These are phyloP conservation scores for Hedya salicella DNA, from an alignment of 2,888 invertebrate species.

Conservation along the genomic window DNA sequence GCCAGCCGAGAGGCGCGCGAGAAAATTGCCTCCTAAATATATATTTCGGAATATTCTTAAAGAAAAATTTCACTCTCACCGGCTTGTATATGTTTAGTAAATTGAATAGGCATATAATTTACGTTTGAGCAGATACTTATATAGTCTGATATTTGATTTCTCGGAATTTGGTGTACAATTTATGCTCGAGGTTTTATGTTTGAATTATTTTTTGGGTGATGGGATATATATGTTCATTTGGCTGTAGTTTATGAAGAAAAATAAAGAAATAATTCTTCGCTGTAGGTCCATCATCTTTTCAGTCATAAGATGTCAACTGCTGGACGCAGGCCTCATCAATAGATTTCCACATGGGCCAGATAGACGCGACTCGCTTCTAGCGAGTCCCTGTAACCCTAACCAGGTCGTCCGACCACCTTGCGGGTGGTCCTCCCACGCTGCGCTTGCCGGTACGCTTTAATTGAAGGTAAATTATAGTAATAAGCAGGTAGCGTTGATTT, in stretches of 20 bases:
- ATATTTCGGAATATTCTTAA: constrained; percentile 33
- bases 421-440: too few species aligned
- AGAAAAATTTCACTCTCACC: constrained; percentile 28
- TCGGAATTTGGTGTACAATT: constrained; percentile 21
- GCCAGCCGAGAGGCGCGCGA: constrained; percentile 32
- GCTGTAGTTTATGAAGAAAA: neutral
- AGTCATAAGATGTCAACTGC: too few species aligned
- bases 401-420: too few species aligned
- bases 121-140: constrained; percentile 21
- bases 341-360: too few species aligned
- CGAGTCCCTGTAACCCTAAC: too few species aligned
- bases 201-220: neutral
- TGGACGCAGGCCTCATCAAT: too few species aligned
- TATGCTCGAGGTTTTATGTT: neutral
- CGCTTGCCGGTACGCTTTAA: too few species aligned
- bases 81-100: constrained; percentile 33
- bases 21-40: constrained; percentile 43
- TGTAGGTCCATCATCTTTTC: too few species aligned
- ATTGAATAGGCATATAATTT: constrained; percentile 33
- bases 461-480: too few species aligned
- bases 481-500: too few species aligned
- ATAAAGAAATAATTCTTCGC: neutral
- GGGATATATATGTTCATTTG: constrained; percentile 6
- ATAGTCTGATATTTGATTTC: constrained; percentile 15
- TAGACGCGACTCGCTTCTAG: too few species aligned